These are phyloP conservation scores for Trinorchestia longiramus DNA, from an alignment of 1,140 invertebrate species.

Conservation along the genomic window DNA sequence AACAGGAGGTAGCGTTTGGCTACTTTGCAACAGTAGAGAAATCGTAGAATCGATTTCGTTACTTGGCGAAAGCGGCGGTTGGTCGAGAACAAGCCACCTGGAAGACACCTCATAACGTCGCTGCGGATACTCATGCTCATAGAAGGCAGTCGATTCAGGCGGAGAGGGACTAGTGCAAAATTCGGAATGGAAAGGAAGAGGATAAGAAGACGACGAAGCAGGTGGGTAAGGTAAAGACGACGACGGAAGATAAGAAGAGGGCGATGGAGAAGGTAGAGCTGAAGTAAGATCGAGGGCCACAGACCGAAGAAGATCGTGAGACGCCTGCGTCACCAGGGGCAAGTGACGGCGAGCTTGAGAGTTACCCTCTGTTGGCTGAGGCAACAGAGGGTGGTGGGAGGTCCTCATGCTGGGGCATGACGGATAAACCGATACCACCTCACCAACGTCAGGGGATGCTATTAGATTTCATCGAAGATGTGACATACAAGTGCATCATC, in stretches of 20 bases:
- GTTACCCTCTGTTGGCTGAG: conserved; percentile 48
- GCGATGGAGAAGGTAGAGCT: background rate
- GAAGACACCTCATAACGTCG: conserved; percentile 33
- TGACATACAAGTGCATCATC: background rate
- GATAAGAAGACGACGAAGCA: background rate
- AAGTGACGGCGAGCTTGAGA: conserved; percentile 30
- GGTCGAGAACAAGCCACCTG: conserved; percentile 5
- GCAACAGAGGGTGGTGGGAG: conserved; percentile 44
- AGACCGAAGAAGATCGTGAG: background rate
- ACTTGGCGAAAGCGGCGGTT: background rate
- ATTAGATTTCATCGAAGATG: background rate
- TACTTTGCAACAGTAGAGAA: background rate
- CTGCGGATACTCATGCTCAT: conserved; percentile 9
- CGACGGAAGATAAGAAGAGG: background rate
- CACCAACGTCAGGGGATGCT: background rate
- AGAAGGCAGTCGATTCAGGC: conserved; percentile 6
- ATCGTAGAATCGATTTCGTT: background rate
- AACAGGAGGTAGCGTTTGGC: conserved; percentile 3
- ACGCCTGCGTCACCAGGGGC: background rate
- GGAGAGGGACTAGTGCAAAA: conserved; percentile 6
- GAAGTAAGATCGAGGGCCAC: conserved; percentile 19
- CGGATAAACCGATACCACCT: conserved; percentile 14
- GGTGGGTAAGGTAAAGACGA: background rate
- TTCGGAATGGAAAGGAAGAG: background rate
- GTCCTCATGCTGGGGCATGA: conserved; percentile 50